These are phyloP conservation scores for Resseliella maxima DNA, from an alignment of 2,888 invertebrate genomes.

Conservation along the genomic window DNA sequence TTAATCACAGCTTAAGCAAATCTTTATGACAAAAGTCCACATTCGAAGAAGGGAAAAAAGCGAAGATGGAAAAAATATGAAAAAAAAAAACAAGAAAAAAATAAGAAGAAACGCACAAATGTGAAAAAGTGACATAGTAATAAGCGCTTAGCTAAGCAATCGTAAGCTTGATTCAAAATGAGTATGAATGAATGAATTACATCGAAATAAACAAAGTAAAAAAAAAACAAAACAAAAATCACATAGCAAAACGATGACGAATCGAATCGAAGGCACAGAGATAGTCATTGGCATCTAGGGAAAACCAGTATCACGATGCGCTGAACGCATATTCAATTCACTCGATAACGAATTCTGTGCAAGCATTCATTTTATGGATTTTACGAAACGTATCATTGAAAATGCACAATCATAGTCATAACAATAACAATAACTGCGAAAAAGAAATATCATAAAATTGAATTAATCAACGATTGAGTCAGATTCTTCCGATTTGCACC, in stretches of 20 bases:
- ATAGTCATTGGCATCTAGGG: not conserved
- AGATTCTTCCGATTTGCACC: not conserved
- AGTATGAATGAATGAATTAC: constrained; percentile 39
- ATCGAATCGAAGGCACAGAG: too few species aligned
- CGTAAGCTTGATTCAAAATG: not conserved
- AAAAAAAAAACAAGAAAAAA: not conserved
- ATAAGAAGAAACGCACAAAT: too few species aligned
- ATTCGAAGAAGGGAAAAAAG: not conserved
- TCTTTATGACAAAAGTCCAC: constrained; percentile 13
- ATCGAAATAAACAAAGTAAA: not conserved
- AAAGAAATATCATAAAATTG: constrained; percentile 48
- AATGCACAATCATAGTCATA: not conserved
- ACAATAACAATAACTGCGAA: constrained; percentile 31
- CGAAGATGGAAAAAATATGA: not conserved
- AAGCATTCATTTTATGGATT: not conserved
- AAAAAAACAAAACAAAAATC: not conserved
- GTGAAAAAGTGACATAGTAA: constrained; percentile 28
- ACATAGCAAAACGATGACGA: too few species aligned
- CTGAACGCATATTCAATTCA: not conserved
- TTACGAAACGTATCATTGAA: not conserved
- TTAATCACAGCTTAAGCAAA: constrained; percentile 34
- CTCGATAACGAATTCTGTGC: constrained; percentile 10
- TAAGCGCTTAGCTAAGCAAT: not conserved
- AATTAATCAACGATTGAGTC: constrained; percentile 18
- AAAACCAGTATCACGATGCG: constrained; percentile 37